Base-by-base conservation (phyloP, 2,888 invertebrate genomes). In the Ochropacha duplaris region DNA sequence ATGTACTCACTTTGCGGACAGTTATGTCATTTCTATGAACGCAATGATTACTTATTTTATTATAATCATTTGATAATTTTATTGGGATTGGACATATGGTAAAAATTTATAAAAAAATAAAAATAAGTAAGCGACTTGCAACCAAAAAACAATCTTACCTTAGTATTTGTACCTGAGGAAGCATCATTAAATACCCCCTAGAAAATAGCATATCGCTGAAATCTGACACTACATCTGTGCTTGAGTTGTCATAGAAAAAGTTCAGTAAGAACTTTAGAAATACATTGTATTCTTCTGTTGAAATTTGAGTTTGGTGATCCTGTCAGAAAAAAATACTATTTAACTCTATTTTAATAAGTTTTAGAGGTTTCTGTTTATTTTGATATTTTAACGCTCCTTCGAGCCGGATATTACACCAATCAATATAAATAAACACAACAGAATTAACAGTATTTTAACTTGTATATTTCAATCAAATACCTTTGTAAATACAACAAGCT, bases 1-100 rank as follows among this genome's bases (percentile, higher is more conserved):
- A 61, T 0, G 87, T 92, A 72, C 90, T 92, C 1, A 84, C 66
- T 78, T 90, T 91, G 2, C 90, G 86, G 0, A 91, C 72, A 1
- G 74, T 68, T 1, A 66, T 56, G 59, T 91, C 85, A 8, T 86
- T 81, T 66, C 91, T 92, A 6, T 8, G 19, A 9, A 44, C 1
- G 19, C n/a, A 0, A 44, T 19, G 19, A 19, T 31, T 6, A 31
- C 12, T 31, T 31, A 36, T 36, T n/a, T n/a, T n/a, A n/a, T n/a
- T n/a, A n/a, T n/a, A n/a, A n/a, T n/a, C n/a, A n/a, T n/a, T n/a
- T n/a, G n/a, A n/a, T n/a, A n/a, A n/a, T n/a, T n/a, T n/a, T n/a
- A n/a, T n/a, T n/a, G n/a, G n/a, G n/a, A n/a, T n/a, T n/a, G n/a
- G n/a, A n/a, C n/a, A n/a, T n/a, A n/a, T n/a, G n/a, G n/a, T n/a